Evolutionary conservation across 2,113 vertebrate genomes (phyloP).

Genomic region (Microcebus tavaratra): DNA sequence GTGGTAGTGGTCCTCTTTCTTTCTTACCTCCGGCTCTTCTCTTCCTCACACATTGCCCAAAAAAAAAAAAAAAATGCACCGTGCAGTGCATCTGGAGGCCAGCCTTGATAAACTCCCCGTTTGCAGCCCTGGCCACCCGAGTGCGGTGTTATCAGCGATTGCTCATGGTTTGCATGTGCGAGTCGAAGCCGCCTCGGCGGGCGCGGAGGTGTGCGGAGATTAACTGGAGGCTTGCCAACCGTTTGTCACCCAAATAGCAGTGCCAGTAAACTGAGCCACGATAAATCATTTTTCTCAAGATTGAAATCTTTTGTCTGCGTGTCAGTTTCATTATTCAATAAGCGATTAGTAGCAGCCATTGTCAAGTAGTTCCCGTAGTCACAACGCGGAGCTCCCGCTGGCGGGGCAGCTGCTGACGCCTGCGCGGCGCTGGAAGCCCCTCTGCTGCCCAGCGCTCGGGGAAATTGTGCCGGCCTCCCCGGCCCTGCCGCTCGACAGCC

Average conservation of each 20-base stretch:
- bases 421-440: background rate
- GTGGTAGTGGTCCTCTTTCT: background rate
- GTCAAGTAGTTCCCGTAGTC: conserved; percentile 86
- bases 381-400: background rate
- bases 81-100: conserved; percentile 73
- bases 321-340: conserved; percentile 96
- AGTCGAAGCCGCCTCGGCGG: conserved; percentile 49
- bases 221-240: conserved; percentile 80
- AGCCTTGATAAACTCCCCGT: conserved; percentile 76
- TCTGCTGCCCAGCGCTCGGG: background rate
- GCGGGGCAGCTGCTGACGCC: background rate
- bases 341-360: conserved; percentile 90
- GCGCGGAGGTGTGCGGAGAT: conserved; percentile 80
- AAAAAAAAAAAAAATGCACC: background rate
- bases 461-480: background rate
- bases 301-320: conserved; percentile 97
- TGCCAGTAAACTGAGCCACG: conserved; percentile 91
- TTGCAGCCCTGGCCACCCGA: conserved; percentile 29
- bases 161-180: conserved; percentile 75
- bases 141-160: background rate
- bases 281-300: conserved; percentile 91
- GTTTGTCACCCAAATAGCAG: conserved; percentile 90
- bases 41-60: background rate
- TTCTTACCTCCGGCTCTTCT: background rate
- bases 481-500: background rate